These are phyloP conservation scores for Pampus argenteus DNA, from an alignment of 2,797 vertebrate species.

Conservation along the genomic window DNA sequence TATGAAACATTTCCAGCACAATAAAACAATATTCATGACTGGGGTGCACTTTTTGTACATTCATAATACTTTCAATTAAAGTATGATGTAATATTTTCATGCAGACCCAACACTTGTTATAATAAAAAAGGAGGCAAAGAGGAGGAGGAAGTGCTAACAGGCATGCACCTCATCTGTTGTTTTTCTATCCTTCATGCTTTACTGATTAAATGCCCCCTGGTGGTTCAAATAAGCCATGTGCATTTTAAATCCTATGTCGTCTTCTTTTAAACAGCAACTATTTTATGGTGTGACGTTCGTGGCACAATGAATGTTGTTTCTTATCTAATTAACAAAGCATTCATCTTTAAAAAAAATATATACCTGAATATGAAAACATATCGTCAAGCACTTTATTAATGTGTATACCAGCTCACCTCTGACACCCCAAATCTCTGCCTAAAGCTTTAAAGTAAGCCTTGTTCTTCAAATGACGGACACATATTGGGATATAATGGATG, in stretches of 20 bases:
- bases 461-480: slow-evolving; percentile 18
- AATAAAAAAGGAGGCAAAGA: slow-evolving; percentile 36
- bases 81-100: slow-evolving; percentile 46
- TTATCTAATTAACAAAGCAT: slow-evolving; percentile 11
- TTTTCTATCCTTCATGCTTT: slow-evolving; percentile 51
- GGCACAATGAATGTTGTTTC: not conserved
- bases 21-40: slow-evolving; percentile 12
- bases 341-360: slow-evolving; percentile 1
- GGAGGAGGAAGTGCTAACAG: slow-evolving; percentile 52
- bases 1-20: slow-evolving; percentile 21
- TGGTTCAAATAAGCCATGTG: slow-evolving; percentile 51
- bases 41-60: slow-evolving; percentile 8
- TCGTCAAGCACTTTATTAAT: not conserved
- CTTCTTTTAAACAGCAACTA: not conserved
- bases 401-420: not conserved
- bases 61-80: slow-evolving; percentile 2
- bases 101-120: slow-evolving; percentile 55
- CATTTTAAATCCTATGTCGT: slow-evolving; percentile 1
- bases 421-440: not conserved
- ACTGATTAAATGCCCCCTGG: slow-evolving; percentile 74
- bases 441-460: slow-evolving; percentile 23
- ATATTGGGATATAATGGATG: slow-evolving; percentile 38
- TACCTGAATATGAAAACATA: slow-evolving; percentile 2
- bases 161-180: slow-evolving; percentile 51
- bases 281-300: slow-evolving; percentile 12